These are phyloP conservation scores for Bacillus rossius DNA, from an alignment of 1,140 invertebrate species.

Conservation along the genomic window DNA sequence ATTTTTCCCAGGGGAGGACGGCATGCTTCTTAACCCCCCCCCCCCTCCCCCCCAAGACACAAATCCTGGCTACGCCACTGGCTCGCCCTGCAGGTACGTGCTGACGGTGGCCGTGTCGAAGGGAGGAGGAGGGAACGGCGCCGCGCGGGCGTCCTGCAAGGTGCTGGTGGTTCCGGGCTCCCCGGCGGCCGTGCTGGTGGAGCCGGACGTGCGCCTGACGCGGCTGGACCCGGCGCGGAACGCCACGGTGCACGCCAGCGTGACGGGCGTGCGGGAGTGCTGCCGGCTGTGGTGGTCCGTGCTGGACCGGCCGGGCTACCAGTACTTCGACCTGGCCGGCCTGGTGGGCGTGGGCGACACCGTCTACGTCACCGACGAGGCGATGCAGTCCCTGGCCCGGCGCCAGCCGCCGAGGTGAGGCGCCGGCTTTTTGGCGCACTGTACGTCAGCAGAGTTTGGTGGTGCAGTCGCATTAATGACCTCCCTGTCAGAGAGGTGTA, in stretches of 20 bases:
- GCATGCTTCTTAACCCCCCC: too few relatives aligned
- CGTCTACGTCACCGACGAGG: slow-evolving; percentile 1
- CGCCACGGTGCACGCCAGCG: slow-evolving; percentile 1
- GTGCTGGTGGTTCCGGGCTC: slow-evolving; percentile 5
- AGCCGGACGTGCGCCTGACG: not conserved
- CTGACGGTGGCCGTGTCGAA: slow-evolving; percentile 11
- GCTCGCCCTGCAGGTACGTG: slow-evolving; percentile 13
- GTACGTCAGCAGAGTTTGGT: too few relatives aligned
- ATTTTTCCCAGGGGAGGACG: too few relatives aligned
- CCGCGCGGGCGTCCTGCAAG: not conserved
- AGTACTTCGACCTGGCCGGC: slow-evolving; percentile 11
- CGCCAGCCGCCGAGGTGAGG: too few relatives aligned
- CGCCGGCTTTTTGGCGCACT: too few relatives aligned
- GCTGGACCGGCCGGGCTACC: not conserved
- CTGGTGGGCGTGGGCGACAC: slow-evolving; percentile 10
- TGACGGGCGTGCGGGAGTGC: not conserved
- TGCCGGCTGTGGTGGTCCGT: slow-evolving; percentile 13
- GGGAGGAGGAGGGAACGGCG: not conserved
- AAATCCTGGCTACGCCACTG: too few relatives aligned
- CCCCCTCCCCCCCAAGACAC: too few relatives aligned
- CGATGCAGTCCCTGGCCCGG: not conserved
- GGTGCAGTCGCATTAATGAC: too few relatives aligned
- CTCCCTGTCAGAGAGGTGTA: too few relatives aligned
- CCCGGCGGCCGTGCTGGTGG: slow-evolving; percentile 4
- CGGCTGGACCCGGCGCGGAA: slow-evolving; percentile 4